Conservation (phyloP, 2,797 vertebrate genomes). For the Acanthurus lineatus region DNA sequence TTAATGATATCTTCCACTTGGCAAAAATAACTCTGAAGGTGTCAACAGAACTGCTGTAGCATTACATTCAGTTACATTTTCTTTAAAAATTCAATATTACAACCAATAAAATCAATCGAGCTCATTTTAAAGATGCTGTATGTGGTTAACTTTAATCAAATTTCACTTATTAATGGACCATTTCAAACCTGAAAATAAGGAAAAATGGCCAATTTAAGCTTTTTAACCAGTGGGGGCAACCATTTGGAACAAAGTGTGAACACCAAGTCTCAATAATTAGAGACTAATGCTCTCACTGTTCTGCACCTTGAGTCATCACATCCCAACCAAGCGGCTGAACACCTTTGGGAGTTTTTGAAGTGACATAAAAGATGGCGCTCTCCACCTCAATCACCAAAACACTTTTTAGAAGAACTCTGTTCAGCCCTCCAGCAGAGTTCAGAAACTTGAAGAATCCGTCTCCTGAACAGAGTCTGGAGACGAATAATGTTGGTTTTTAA, state of each 20-base stretch:
- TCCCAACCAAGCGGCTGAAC: neutral
- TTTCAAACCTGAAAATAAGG: neutral
- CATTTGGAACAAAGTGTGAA: neutral
- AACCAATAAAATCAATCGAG: neutral
- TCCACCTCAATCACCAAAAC: neutral
- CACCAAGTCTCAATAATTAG: neutral
- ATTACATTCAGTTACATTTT: neutral
- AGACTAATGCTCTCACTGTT: neutral
- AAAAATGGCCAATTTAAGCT: neutral
- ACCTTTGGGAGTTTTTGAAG: neutral
- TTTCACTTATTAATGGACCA: neutral
- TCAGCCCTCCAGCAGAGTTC: neutral
- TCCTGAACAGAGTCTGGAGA: neutral
- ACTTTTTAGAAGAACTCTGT: neutral
- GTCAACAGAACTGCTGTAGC: neutral
- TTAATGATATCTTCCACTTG: no score
- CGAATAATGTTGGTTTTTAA: neutral
- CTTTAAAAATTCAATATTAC: neutral
- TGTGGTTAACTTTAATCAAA: no score
- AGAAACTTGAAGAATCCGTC: neutral
- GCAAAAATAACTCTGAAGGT: neutral
- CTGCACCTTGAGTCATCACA: neutral
- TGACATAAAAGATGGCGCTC: neutral
- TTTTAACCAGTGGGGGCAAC: neutral
- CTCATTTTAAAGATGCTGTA: neutral